phyloP scores from a whole-genome alignment of 2,888 invertebrate genomes.

The Eristalis intricaria region DNA sequence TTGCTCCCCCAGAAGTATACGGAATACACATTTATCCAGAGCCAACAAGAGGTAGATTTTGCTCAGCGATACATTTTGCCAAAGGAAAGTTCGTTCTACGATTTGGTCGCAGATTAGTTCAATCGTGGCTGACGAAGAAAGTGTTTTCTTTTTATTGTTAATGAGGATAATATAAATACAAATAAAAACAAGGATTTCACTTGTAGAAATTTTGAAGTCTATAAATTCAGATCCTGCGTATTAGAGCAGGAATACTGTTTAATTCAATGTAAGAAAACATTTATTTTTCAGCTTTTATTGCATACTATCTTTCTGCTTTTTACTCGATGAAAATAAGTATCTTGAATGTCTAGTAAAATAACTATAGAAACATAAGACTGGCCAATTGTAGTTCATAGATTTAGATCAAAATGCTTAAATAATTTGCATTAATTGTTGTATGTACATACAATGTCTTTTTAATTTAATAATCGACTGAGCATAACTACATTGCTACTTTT shows the following conservation, averaged over 20 bases:
- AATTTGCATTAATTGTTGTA: neutral
- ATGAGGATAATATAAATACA: conserved; percentile 5
- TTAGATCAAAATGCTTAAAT: neutral
- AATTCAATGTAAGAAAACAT: conserved; percentile 43
- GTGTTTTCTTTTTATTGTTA: conserved; percentile 37
- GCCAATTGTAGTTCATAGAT: neutral
- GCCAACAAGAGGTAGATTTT: neutral
- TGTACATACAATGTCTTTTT: too few relatives aligned
- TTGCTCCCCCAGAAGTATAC: neutral
- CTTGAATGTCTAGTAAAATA: conserved; percentile 1
- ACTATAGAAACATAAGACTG: neutral
- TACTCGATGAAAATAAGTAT: neutral
- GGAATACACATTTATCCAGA: neutral
- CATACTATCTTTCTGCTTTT: neutral
- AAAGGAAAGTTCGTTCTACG: neutral
- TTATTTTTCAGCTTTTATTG: neutral
- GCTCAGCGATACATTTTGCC: neutral
- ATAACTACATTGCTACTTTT: too few relatives aligned
- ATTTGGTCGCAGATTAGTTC: conserved; percentile 11
- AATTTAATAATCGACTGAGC: conserved; percentile 28
- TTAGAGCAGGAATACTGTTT: neutral
- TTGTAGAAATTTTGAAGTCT: conserved; percentile 36
- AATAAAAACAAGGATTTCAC: neutral
- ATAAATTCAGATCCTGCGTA: conserved; percentile 22
- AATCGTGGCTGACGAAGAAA: conserved; percentile 58